Base-by-base conservation (phyloP, 2,113 vertebrate genomes). In the Amia ocellicauda region DNA sequence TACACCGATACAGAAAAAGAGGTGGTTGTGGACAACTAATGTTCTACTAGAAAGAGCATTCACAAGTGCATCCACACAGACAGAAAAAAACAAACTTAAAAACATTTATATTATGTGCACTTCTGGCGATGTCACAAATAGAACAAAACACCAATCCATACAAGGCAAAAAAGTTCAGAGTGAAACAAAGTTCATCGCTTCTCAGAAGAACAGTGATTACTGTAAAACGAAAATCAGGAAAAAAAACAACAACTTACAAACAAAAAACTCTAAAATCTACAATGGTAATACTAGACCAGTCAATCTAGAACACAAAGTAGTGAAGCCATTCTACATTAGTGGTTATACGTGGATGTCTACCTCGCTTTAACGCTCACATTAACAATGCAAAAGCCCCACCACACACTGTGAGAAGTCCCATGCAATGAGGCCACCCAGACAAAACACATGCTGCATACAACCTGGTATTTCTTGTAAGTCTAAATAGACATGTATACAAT, bases 371-470 rank as follows among this genome's bases (percentile, higher is more conserved):
- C 16, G 24, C 1, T 63, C 23, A 52, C 45, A 24, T 24, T 31
- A 27, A 52, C 14, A 7, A 52, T 19, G 45, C 53, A 29, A 70
- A 60, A 64, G 50, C 28, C 58, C 19, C 60, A 66, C 29, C 9
- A 63, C 50, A 31, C 62, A 75, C 31, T 7, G 13, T 45, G 49
- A 60, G 47, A 53, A 55, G 23, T 29, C 23, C 47, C 57, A 60
- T 66, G 78, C 79, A 36, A 56, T 70, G 47, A 5, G 47, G 64
- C 23, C 29, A 62, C 19, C 47, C 49, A 63, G 20, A 42, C 28
- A 63, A 42, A 20, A 43, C 69, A 26, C 10, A 16, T 31, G 40
- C 60, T 82, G 77, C 63, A 86, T 86, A 86, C 82, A 88, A 86
- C 80, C 82, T 80, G 27, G 60, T n/a, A 7, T 11, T 36, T 36